A percentile compares a stretch with the other conserved stretches of the same genome.
Evolutionary conservation across 92 coral and sea anemone genomes (phyloP).

Genomic region (Palythoa grandis): DNA sequence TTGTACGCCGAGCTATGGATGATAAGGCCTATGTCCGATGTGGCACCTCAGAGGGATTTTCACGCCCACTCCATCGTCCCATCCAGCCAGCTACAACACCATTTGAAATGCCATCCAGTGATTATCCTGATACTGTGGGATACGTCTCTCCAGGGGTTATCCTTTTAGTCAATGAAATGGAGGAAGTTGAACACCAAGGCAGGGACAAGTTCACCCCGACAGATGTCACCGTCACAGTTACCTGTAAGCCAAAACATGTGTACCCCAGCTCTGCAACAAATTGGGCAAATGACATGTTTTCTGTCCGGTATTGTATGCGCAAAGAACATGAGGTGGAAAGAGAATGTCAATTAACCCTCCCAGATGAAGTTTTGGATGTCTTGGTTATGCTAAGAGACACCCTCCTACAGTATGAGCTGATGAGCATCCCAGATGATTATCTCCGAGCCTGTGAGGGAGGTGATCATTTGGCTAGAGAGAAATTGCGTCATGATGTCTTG

Average conservation of each 20-base stretch:
- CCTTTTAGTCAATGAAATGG: constrained; percentile 59
- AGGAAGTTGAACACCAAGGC: constrained; percentile 59
- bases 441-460: constrained; percentile 56
- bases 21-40: constrained; percentile 56
- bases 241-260: constrained; percentile 59
- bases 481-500: constrained; percentile 42
- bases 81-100: constrained; percentile 38
- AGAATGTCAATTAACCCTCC: constrained; percentile 17
- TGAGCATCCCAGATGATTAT: constrained; percentile 61
- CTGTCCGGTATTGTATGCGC: constrained; percentile 39
- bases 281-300: constrained; percentile 63
- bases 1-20: constrained; percentile 55
- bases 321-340: constrained; percentile 57
- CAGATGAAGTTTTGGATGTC: constrained; percentile 38
- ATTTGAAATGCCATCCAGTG: constrained; percentile 33
- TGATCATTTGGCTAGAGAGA: constrained; percentile 55
- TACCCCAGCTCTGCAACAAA: constrained; percentile 65
- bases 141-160: constrained; percentile 67
- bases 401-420: constrained; percentile 50
- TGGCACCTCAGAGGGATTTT: constrained; percentile 65
- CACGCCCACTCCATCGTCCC: constrained; percentile 58
- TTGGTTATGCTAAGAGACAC: constrained; percentile 47
- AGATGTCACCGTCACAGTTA: constrained; percentile 59
- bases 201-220: constrained; percentile 50
- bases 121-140: constrained; percentile 67